Evolutionary conservation across 2,888 invertebrate genomes (phyloP).

Genomic region (Chrysomela aeneicollis): DNA sequence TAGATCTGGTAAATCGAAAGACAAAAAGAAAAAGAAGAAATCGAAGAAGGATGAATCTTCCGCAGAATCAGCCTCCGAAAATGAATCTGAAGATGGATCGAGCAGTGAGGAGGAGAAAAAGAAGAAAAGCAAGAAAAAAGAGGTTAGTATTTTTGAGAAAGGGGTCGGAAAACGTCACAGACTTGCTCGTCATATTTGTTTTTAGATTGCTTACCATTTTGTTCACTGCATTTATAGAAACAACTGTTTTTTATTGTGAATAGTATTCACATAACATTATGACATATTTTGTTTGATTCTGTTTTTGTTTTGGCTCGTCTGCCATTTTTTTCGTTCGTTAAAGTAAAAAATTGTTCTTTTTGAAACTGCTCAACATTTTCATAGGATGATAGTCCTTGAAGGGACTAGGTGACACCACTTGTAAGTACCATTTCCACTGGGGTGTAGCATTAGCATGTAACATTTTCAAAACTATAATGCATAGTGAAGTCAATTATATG

Average conservation of each 20-base stretch:
- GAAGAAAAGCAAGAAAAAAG: slow-evolving; percentile 62
- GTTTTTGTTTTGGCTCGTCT: slow-evolving; percentile 24
- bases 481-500: no score
- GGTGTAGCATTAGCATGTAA: slow-evolving; percentile 19
- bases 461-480: slow-evolving; percentile 9
- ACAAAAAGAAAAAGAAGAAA: slow-evolving; percentile 60
- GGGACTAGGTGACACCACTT: slow-evolving; percentile 53
- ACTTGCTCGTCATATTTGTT: not conserved
- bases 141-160: slow-evolving; percentile 54
- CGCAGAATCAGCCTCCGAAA: slow-evolving; percentile 46
- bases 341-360: slow-evolving; percentile 77
- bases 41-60: slow-evolving; percentile 51
- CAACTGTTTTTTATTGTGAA: not conserved
- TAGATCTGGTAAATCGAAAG: slow-evolving; percentile 57
- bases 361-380: slow-evolving; percentile 76
- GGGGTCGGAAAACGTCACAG: not conserved
- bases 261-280: not conserved
- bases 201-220: slow-evolving; percentile 23
- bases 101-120: slow-evolving; percentile 61
- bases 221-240: slow-evolving; percentile 23
- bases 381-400: slow-evolving; percentile 72
- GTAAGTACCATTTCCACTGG: slow-evolving; percentile 54
- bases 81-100: slow-evolving; percentile 56
- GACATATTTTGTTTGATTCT: slow-evolving; percentile 15
- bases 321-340: slow-evolving; percentile 57